A percentile compares a stretch with the other conserved stretches of the same genome.
phyloP scores from a whole-genome alignment of 2,113 vertebrate species.

The Pollachius pollachius region DNA sequence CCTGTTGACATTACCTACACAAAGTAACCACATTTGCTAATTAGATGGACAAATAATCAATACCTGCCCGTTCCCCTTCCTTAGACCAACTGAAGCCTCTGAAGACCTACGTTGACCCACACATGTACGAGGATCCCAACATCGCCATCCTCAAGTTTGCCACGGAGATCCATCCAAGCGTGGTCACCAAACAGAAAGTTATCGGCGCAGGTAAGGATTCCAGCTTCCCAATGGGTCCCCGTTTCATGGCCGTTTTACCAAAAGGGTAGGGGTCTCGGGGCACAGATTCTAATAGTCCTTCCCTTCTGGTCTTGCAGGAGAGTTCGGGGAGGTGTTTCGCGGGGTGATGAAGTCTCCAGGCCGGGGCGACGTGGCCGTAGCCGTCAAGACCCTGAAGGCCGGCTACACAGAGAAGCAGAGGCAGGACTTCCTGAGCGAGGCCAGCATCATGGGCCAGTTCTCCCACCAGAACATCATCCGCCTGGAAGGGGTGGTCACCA shows the following conservation, averaged over 20 bases:
- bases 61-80: neutral
- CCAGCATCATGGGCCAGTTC: slow-evolving; percentile 98
- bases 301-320: slow-evolving; percentile 70
- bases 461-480: slow-evolving; percentile 95
- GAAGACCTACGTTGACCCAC: slow-evolving; percentile 94
- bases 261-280: neutral
- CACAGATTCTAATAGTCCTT: neutral
- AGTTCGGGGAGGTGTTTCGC: slow-evolving; percentile 94
- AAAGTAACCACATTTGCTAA: neutral
- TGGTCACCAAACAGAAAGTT: slow-evolving; percentile 88
- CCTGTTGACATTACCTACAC: neutral
- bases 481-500: slow-evolving; percentile 93
- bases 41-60: neutral
- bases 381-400: slow-evolving; percentile 91
- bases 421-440: slow-evolving; percentile 92
- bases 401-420: slow-evolving; percentile 95
- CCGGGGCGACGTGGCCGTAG: slow-evolving; percentile 84
- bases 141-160: slow-evolving; percentile 95
- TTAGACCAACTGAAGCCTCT: slow-evolving; percentile 92
- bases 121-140: slow-evolving; percentile 96
- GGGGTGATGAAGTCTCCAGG: slow-evolving; percentile 79
- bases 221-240: neutral
- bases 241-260: neutral
- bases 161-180: slow-evolving; percentile 85
- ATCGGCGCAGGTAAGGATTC: slow-evolving; percentile 85